Evolutionary conservation across 2,797 vertebrate species (phyloP).

Genomic region (Ctenochaetus hawaiiensis): DNA sequence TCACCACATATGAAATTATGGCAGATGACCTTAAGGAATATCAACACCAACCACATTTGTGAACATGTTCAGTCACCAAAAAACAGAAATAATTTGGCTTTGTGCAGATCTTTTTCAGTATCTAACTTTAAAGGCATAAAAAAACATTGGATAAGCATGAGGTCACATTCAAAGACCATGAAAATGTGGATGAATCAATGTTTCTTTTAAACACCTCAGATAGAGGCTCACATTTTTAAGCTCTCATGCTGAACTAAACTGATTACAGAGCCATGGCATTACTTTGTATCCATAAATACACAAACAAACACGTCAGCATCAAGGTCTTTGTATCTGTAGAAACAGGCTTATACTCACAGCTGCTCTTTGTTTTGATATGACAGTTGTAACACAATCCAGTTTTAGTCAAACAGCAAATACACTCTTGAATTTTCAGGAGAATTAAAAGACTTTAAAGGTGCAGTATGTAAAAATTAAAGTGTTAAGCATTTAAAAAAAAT

Average conservation of each 20-base stretch:
- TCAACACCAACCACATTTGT: background rate
- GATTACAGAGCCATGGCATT: background rate
- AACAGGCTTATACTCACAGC: background rate
- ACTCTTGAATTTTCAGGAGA: background rate
- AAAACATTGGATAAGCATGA: background rate
- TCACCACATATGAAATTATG: background rate
- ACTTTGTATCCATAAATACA: background rate
- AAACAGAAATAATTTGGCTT: background rate
- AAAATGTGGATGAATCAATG: conserved; percentile 1
- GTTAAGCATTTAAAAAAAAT: too few relatives aligned
- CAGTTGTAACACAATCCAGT: background rate
- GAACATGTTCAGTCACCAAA: background rate
- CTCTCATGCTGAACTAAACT: background rate
- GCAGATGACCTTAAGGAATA: background rate
- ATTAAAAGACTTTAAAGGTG: background rate
- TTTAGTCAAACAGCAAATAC: too few relatives aligned
- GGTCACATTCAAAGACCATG: background rate
- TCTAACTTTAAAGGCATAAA: background rate
- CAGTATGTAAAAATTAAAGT: too few relatives aligned
- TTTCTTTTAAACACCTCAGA: conserved; percentile 3
- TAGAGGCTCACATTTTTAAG: background rate
- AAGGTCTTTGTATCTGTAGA: background rate
- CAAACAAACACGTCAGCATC: background rate
- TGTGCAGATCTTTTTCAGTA: background rate
- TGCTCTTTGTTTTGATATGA: background rate